These are phyloP conservation scores for Canis aureus DNA, from an alignment of 2,113 vertebrate species.

Conservation along the genomic window DNA sequence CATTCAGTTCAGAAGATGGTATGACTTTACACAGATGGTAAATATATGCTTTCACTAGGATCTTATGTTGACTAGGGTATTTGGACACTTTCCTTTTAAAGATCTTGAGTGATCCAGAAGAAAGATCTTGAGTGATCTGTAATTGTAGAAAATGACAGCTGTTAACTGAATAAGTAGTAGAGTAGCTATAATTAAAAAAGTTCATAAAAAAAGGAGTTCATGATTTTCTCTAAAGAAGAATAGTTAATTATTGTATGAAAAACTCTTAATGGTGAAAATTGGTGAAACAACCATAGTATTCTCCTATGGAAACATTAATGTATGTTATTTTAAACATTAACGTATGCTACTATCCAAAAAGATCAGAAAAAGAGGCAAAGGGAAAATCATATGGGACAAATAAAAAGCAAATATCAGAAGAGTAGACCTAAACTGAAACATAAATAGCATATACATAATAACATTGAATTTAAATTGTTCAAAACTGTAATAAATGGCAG, in stretches of 20 bases:
- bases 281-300: neutral
- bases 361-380: neutral
- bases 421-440: neutral
- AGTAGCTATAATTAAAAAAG: neutral
- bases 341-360: neutral
- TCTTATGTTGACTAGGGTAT: neutral
- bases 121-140: neutral
- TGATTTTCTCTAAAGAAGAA: neutral
- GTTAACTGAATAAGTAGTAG: neutral
- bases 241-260: neutral
- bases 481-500: neutral
- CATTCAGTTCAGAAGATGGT: neutral
- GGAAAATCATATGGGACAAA: neutral
- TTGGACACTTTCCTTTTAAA: neutral
- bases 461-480: neutral
- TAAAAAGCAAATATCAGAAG: neutral
- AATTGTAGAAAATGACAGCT: neutral
- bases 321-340: neutral
- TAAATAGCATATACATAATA: neutral
- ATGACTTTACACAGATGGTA: neutral
- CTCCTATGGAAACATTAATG: neutral
- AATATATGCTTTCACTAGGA: neutral
- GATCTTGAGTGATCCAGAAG: neutral
- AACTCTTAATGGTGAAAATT: neutral
- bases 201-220: neutral